Percentiles rank a stretch among this genome's conserved stretches.
Conservation (phyloP, 2,888 invertebrate genomes). For the Megamerina dolium region DNA sequence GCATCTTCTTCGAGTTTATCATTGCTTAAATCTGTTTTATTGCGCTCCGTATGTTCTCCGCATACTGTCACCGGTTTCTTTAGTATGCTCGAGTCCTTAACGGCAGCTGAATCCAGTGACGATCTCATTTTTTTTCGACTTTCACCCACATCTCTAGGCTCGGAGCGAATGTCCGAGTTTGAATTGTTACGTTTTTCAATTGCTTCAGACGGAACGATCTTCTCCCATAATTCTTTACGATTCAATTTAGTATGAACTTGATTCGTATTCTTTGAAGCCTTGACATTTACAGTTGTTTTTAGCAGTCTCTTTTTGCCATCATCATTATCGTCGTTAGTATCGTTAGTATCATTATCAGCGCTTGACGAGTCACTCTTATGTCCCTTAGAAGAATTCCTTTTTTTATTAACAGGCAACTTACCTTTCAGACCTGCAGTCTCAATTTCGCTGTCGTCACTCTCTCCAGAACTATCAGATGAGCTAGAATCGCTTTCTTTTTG, state of each 20-base stretch:
- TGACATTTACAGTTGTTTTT: slow-evolving; percentile 52
- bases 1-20: slow-evolving; percentile 21
- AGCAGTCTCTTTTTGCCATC: slow-evolving; percentile 53
- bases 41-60: slow-evolving; percentile 14
- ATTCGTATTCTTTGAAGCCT: slow-evolving; percentile 38
- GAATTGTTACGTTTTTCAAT: slow-evolving; percentile 3
- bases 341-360: slow-evolving; percentile 24
- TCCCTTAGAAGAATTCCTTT: slow-evolving; percentile 9
- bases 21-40: slow-evolving; percentile 19
- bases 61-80: background rate
- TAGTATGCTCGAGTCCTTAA: background rate
- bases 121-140: background rate
- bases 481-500: slow-evolving; percentile 49
- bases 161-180: no score
- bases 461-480: slow-evolving; percentile 52
- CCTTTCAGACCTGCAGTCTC: slow-evolving; percentile 17
- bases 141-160: background rate
- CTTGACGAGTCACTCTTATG: slow-evolving; percentile 19
- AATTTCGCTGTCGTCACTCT: slow-evolving; percentile 43
- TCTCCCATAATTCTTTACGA: slow-evolving; percentile 17
- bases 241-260: slow-evolving; percentile 23
- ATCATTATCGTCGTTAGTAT: slow-evolving; percentile 30
- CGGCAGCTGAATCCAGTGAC: background rate
- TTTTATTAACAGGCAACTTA: slow-evolving; percentile 17
- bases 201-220: slow-evolving; percentile 11